Evolutionary conservation across 1,140 invertebrate genomes (phyloP), one percentile per base, ranked within the genome.

Genomic region (Helicoverpa zea): DNA sequence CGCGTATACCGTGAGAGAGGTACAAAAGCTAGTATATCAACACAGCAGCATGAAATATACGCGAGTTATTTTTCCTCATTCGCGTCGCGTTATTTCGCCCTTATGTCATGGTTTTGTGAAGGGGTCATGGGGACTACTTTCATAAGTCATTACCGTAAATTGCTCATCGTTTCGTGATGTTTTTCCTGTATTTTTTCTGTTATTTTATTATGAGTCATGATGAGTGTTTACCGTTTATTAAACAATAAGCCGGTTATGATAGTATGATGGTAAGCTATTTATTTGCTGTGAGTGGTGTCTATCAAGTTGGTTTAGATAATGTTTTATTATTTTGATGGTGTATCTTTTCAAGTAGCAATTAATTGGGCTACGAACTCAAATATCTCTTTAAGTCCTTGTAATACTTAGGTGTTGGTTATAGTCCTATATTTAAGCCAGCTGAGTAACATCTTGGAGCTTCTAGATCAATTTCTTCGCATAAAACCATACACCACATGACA

Each of bases 121-220:
- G 68, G 68, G 64, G 68, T 72, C 49, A 72, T 23, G 49, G 49
- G 49, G 29, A 29, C 49, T 72, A 49, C 68, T 72, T 49, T 72
- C 49, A 72, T 52, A 75, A 75, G 58, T 75, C 56, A 75, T 75
- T 75, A 75, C 56, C 30, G 73, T 61, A 63, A 75, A 75, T 75
- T 61, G 56, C 56, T 75, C 73, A 75, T 75, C 73, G 52, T 75
- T 35, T 72, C 52, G 49, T 72, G 68, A 52, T 72, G 49, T 72
- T 51, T 61, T 72, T 72, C 58, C 73, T 61, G 16, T 73, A 56
- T 56, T 35, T 43, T 23, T 73, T n/a, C 35, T 56, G 14, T 73
- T 29, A 73, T 73, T 18, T 58, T 73, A 51, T 73, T 72, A 52
- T 52, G 68, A 72, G 18, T 43, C 35, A 7, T 72, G 68, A 51